Evolutionary conservation across 2,113 vertebrate genomes (phyloP), one percentile per base, ranked within the genome.

Genomic region (Zapornia atra): DNA sequence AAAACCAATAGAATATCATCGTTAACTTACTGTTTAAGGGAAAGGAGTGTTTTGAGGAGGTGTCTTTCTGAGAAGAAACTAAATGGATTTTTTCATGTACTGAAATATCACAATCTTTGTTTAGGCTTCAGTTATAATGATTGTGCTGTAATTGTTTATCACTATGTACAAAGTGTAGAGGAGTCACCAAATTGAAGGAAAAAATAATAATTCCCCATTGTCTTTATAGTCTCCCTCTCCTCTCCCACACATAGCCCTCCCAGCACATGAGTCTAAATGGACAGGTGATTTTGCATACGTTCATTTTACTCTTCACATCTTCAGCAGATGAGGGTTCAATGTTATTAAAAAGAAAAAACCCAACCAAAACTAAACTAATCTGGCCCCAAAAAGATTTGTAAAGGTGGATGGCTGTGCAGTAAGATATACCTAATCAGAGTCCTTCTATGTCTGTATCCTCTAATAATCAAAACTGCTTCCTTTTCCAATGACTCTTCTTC

Each of bases 21-120:
- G 25, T 54, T 76, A 90, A 69, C 36, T 77, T 83, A 68, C 54
- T 87, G 11, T 94, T 88, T 87, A 73, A 90, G 20, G 34, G 42
- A 71, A 93, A 79, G 38, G 10, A 42, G 14, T 29, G 17, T 69
- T 92, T 83, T 64, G 31, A 59, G 68, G 72, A 90, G 20, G 15
- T 61, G 10, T 51, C 22, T 75, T 82, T 92, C 84, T 82, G 84
- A 87, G 78, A 63, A 84, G 20, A 18, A 79, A 40, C 22, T 76
- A 84, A 82, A 82, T 29, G 36, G 64, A 63, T 82, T 53, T 53
- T 78, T 94, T 83, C 3, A 16, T 50, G 54, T 51, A 25, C 38
- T 94, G 65, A 96, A 95, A 90, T 81, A 78, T 60, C 65, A 86
- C 19, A 63, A 31, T 73, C 25, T 90, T 97, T 96, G 71, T 75